Evolutionary conservation across 2,113 vertebrate genomes (phyloP).

Genomic region (Bombycilla garrulus): DNA sequence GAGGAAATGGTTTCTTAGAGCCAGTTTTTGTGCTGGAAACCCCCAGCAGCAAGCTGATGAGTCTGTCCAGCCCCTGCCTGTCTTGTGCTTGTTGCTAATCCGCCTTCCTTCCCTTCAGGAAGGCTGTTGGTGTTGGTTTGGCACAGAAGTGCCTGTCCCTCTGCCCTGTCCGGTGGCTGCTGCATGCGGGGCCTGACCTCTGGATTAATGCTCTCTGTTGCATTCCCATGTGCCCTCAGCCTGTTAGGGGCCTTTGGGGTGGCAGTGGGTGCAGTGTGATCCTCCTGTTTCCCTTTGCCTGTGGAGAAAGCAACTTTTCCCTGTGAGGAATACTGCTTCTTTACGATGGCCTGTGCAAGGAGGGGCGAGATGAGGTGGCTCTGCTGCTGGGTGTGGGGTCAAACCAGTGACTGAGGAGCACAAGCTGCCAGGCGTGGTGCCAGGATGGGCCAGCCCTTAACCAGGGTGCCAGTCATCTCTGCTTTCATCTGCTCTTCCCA

Average conservation of each 20-base stretch:
- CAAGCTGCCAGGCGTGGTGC: neutral
- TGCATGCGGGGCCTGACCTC: fast-evolving
- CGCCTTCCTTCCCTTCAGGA: neutral
- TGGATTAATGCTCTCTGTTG: neutral
- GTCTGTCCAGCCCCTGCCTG: neutral
- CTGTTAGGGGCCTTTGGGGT: neutral
- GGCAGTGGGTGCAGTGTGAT: fast-evolving
- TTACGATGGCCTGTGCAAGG: neutral
- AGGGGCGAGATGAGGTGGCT: neutral
- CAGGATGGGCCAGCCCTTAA: neutral
- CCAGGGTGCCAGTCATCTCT: neutral
- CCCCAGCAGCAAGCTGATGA: neutral
- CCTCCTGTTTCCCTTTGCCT: fast-evolving
- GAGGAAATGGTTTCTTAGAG: neutral
- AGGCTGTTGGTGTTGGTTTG: neutral
- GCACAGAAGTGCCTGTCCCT: neutral
- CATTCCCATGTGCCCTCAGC: fast-evolving
- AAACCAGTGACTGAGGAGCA: neutral
- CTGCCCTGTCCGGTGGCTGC: fast-evolving
- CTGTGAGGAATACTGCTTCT: neutral
- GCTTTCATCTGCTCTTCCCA: neutral
- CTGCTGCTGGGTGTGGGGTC: neutral
- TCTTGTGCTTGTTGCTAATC: slow-evolving; percentile 42
- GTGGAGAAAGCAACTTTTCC: neutral
- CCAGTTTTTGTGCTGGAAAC: neutral